Percentiles rank a stretch among this genome's conserved stretches.
Conservation (phyloP, 2,888 invertebrate species). For the Globia sparganii region DNA sequence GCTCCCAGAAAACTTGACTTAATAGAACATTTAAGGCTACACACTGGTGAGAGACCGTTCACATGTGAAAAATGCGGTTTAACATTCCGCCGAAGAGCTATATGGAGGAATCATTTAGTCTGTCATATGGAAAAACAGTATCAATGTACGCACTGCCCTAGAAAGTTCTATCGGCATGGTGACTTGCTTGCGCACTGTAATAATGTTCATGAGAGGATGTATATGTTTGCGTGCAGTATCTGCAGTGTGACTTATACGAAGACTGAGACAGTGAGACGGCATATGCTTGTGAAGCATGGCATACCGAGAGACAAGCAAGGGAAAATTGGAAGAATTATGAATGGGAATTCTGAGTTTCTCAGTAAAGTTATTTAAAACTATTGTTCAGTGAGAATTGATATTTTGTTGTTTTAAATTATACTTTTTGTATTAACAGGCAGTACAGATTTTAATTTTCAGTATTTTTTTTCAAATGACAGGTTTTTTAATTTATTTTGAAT, state of each 20-base stretch:
- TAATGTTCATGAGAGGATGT: constrained; percentile 81
- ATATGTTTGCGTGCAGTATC: constrained; percentile 79
- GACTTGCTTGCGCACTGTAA: constrained; percentile 82
- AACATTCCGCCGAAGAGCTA: constrained; percentile 81
- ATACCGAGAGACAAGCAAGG: constrained; percentile 83
- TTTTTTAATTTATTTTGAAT: not conserved
- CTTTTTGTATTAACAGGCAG: not conserved
- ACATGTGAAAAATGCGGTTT: constrained; percentile 86
- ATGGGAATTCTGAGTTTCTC: constrained; percentile 32
- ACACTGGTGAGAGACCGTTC: constrained; percentile 85
- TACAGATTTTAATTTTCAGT: not conserved
- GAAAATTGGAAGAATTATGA: constrained; percentile 77
- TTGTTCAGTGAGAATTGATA: not conserved
- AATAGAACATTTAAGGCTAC: constrained; percentile 82
- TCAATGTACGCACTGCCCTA: constrained; percentile 81
- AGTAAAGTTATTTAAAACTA: constrained; percentile 25
- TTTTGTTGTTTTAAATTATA: not conserved
- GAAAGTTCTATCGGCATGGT: constrained; percentile 76
- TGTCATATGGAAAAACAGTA: constrained; percentile 82
- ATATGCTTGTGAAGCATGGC: constrained; percentile 82
- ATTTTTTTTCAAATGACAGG: not conserved
- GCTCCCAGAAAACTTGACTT: constrained; percentile 78
- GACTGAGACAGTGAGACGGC: constrained; percentile 79
- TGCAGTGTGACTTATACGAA: constrained; percentile 84
- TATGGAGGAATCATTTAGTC: constrained; percentile 85